Evolutionary conservation across 2,888 invertebrate species (phyloP).

Genomic region (Tinea semifulvella): DNA sequence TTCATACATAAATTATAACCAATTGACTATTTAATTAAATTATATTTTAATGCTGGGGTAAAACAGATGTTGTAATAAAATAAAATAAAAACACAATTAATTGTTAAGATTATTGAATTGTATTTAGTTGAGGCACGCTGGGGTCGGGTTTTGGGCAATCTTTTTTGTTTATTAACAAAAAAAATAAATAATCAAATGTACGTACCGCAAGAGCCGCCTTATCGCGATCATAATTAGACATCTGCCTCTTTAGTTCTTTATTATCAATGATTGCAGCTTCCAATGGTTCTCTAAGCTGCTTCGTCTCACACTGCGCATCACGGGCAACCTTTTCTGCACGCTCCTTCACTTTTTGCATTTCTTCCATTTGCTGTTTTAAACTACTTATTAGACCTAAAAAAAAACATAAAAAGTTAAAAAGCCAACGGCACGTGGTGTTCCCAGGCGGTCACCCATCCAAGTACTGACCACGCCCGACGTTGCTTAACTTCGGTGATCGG

Average conservation of each 20-base stretch:
- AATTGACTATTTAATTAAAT: too few relatives aligned
- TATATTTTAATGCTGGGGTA: too few relatives aligned
- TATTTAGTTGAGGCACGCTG: too few relatives aligned
- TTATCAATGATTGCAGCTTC: slow-evolving; percentile 76
- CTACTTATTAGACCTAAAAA: slow-evolving; percentile 77
- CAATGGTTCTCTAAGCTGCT: slow-evolving; percentile 76
- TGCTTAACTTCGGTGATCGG: slow-evolving; percentile 28
- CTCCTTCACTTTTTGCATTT: slow-evolving; percentile 78
- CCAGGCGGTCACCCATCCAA: slow-evolving; percentile 27
- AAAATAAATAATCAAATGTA: too few relatives aligned
- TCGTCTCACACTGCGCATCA: slow-evolving; percentile 78
- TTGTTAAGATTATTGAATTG: too few relatives aligned
- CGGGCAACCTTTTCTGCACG: slow-evolving; percentile 76
- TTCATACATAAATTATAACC: too few relatives aligned
- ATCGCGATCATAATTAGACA: slow-evolving; percentile 88
- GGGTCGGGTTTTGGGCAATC: too few relatives aligned
- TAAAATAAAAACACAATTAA: too few relatives aligned
- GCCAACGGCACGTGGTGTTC: slow-evolving; percentile 25
- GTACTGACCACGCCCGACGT: slow-evolving; percentile 26
- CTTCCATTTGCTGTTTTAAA: slow-evolving; percentile 79
- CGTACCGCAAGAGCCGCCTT: slow-evolving; percentile 75
- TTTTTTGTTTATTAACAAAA: too few relatives aligned
- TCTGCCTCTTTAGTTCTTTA: slow-evolving; percentile 75
- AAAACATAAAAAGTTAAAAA: too few relatives aligned
- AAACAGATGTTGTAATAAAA: too few relatives aligned